Evolutionary conservation across 2,113 vertebrate genomes (phyloP).

Genomic region (Xenopus laevis): DNA sequence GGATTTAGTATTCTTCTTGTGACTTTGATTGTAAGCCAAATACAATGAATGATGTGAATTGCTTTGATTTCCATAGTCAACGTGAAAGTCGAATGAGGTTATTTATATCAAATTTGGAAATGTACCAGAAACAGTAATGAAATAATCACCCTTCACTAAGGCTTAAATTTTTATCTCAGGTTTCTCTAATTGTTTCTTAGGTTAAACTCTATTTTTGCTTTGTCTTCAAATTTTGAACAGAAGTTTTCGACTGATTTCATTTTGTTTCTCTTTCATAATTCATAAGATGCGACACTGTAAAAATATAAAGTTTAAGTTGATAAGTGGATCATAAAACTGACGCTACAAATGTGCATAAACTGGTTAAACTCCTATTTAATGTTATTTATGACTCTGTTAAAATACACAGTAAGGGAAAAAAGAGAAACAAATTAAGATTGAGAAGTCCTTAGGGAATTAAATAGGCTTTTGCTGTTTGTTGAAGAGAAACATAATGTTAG

Average conservation of each 20-base stretch:
- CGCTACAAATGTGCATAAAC: slow-evolving; percentile 48
- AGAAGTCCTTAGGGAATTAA: slow-evolving; percentile 38
- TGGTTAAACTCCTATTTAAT: slow-evolving; percentile 48
- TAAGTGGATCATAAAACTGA: slow-evolving; percentile 47
- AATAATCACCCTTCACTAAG: slow-evolving; percentile 12
- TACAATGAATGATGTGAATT: neutral
- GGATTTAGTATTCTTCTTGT: neutral
- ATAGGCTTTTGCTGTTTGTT: slow-evolving; percentile 6
- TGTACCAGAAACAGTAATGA: neutral
- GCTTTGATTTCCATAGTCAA: neutral
- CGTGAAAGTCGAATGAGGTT: neutral
- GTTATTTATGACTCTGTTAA: slow-evolving; percentile 47
- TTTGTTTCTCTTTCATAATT: slow-evolving; percentile 29
- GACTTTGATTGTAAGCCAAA: neutral
- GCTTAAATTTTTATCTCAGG: neutral
- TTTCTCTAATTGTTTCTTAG: slow-evolving; percentile 18
- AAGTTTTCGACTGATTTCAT: slow-evolving; percentile 20
- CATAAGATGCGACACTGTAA: slow-evolving; percentile 34
- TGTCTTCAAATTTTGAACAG: slow-evolving; percentile 6
- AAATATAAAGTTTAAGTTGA: slow-evolving; percentile 40
- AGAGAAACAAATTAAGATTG: slow-evolving; percentile 46
- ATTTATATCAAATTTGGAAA: neutral
- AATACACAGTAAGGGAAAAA: slow-evolving; percentile 14
- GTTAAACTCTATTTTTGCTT: slow-evolving; percentile 6
- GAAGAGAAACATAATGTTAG: neutral